Evolutionary conservation across 2,113 vertebrate genomes (phyloP).

Genomic region (Gymnorhina tibicen): DNA sequence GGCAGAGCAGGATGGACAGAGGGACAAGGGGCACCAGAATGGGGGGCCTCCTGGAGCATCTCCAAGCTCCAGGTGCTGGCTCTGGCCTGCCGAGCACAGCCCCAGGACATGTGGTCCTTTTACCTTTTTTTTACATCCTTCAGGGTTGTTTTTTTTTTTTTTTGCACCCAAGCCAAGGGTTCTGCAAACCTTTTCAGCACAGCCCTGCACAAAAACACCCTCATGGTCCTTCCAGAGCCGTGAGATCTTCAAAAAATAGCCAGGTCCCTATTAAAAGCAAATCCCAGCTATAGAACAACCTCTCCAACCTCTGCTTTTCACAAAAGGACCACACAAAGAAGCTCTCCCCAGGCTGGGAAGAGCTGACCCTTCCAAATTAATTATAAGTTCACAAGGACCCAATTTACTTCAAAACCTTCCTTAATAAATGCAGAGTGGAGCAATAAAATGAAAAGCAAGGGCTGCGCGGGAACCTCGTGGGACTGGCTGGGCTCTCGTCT

Average conservation of each 20-base stretch:
- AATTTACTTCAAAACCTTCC: conserved; percentile 20
- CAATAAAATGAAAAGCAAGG: not conserved
- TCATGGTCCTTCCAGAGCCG: not conserved
- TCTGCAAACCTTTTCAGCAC: conserved; percentile 10
- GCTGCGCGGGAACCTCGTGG: not conserved
- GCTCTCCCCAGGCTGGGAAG: conserved; percentile 10
- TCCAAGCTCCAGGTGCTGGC: not conserved
- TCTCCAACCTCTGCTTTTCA: not conserved
- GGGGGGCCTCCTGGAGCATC: not conserved
- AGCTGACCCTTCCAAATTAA: conserved; percentile 58
- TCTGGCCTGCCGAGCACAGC: not conserved
- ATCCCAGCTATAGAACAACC: not conserved
- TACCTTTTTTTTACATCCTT: not conserved
- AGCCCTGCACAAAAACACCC: not conserved
- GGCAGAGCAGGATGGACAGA: not conserved
- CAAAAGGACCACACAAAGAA: conserved; percentile 55
- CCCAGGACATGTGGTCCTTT: not conserved
- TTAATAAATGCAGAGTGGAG: not conserved
- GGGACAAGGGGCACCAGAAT: not conserved
- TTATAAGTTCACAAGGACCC: conserved; percentile 32
- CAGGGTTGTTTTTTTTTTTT: not conserved
- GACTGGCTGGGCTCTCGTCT: not conserved
- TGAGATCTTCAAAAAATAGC: conserved; percentile 1
- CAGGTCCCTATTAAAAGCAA: conserved; percentile 32
- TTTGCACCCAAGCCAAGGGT: not conserved